phyloP scores from a whole-genome alignment of 2,888 invertebrate species.

The Lasioglossum leucozonium region DNA sequence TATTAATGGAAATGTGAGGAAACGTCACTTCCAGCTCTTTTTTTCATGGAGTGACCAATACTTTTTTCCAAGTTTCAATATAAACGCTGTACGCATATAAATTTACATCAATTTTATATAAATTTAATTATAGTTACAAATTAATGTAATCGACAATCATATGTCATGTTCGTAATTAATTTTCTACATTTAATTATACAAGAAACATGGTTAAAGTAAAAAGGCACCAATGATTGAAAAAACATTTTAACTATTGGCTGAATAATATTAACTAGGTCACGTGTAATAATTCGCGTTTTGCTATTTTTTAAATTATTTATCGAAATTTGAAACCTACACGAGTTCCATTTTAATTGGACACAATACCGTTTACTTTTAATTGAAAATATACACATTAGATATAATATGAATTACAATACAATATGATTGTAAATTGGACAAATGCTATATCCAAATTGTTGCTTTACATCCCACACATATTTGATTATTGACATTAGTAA shows the following conservation, averaged over 20 bases:
- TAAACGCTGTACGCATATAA: neutral
- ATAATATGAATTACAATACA: neutral
- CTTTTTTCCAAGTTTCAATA: neutral
- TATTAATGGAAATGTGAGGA: neutral
- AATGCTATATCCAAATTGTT: neutral
- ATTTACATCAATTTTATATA: too few species aligned
- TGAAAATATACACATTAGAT: neutral
- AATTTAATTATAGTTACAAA: neutral
- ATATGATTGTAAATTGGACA: neutral
- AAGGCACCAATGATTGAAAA: neutral
- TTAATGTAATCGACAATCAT: neutral
- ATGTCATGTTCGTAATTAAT: too few species aligned
- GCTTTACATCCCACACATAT: neutral
- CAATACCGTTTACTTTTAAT: neutral
- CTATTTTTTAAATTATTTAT: neutral
- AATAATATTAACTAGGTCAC: neutral
- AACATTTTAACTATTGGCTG: neutral
- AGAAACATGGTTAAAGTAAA: neutral
- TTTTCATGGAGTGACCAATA: neutral
- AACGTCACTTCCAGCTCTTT: neutral
- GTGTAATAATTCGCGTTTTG: neutral
- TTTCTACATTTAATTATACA: too few species aligned
- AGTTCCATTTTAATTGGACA: neutral
- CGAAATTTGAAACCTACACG: too few species aligned
- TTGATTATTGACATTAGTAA: neutral